A percentile compares a stretch with the other conserved stretches of the same genome.
Conservation (phyloP, 2,797 vertebrate genomes). For the Botia almorhae region DNA sequence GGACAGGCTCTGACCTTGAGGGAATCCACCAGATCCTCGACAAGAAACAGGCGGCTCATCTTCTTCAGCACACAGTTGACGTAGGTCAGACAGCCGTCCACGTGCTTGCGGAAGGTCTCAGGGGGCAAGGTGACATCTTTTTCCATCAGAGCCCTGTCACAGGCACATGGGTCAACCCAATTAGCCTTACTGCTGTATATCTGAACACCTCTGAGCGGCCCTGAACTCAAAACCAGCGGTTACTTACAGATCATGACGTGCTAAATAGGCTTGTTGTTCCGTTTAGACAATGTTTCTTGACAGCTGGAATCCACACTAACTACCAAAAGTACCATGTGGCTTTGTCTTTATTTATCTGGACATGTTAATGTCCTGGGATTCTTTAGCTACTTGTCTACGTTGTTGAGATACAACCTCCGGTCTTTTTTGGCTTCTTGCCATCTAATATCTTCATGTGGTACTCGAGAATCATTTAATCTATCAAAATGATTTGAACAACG, state of each 20-base stretch:
- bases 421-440: too few species aligned
- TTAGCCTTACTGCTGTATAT: conserved; percentile 35
- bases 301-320: too few species aligned
- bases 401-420: too few species aligned
- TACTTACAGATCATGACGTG: neutral
- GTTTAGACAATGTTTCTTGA: too few species aligned
- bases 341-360: too few species aligned
- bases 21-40: conserved; percentile 92
- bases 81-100: conserved; percentile 82
- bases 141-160: conserved; percentile 85
- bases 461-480: too few species aligned
- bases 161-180: conserved; percentile 56
- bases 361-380: too few species aligned
- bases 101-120: conserved; percentile 88
- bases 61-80: conserved; percentile 86
- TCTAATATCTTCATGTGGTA: too few species aligned
- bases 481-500: too few species aligned
- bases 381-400: too few species aligned
- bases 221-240: conserved; percentile 8
- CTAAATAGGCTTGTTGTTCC: neutral
- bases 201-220: conserved; percentile 9
- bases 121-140: conserved; percentile 88
- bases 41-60: conserved; percentile 88
- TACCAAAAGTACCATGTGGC: too few species aligned
- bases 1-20: conserved; percentile 82